Base-by-base conservation (phyloP, 1,140 invertebrate genomes). In the Ceratosolen fusciceps region DNA sequence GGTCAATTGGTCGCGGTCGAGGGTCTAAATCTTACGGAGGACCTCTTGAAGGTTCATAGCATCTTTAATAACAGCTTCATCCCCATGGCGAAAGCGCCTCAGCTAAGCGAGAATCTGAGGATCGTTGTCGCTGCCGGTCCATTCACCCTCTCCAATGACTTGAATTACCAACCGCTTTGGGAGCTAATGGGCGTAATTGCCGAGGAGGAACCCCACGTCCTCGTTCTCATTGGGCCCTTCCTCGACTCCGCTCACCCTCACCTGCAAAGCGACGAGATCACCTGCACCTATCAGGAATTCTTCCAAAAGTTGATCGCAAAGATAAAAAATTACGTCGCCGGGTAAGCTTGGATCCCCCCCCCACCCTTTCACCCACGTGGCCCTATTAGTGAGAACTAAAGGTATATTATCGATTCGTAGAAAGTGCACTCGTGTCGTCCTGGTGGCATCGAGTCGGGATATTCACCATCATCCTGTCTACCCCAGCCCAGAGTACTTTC, bases 181-280 rank as follows among this genome's bases (percentile, higher is more conserved):
- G 95, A 97, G 85, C 89, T 98, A 2, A 89, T 97, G 26, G 89
- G 92, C 29, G 93, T 94, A 82, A 91, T 96, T 0, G 88, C 90
- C 26, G 88, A 93, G 19, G 91, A 95, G 62, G 92, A 93, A 83
- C 97, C 97, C 2, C 93, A 98, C 86, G 88, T 97, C 8, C 91
- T 96, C 43, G 92, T 98, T 81, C 89, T 98, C 68, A 91, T 95
- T 9, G 97, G 97, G 0, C 96, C 97, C 8, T 96, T 98, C 84
- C 83, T 97, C 47, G 96, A 98, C 84, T 88, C 90, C 10, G 93
- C 91, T 73, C 93, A 96, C 87, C 87, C 91, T 1, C 89, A 92
- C 37, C 87, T 96, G 37, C 88, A 91, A 56, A 91, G 93, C 73
- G 24, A 74, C 3, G 16, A 26, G 3, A 2, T 74, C 0, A 88